phyloP scores from a whole-genome alignment of 2,888 invertebrate species.

The Trichogramma evanescens region DNA sequence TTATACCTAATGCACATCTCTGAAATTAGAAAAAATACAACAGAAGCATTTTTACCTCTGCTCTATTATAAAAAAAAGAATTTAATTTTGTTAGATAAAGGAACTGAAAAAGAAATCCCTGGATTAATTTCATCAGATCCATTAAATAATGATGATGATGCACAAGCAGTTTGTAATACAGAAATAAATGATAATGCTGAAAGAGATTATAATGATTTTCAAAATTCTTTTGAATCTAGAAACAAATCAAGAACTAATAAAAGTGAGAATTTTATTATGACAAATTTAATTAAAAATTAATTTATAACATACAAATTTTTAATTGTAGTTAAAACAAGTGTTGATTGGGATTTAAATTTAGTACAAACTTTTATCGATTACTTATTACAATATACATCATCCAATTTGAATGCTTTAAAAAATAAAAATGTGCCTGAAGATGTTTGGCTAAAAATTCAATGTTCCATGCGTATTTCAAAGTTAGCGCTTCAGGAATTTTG shows the following conservation, averaged over 20 bases:
- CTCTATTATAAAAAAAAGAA: constrained; percentile 26
- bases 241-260: background rate
- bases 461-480: no score
- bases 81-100: constrained; percentile 6
- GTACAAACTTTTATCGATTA: constrained; percentile 27
- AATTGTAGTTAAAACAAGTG: background rate
- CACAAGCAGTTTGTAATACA: background rate
- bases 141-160: background rate
- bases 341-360: constrained; percentile 26
- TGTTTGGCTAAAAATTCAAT: constrained; percentile 33
- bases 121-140: background rate
- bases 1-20: constrained; percentile 26
- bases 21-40: constrained; percentile 14
- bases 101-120: background rate
- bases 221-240: background rate
- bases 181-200: background rate
- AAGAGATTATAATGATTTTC: background rate
- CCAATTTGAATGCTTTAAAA: constrained; percentile 23
- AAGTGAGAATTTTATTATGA: background rate
- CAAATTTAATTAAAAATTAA: background rate
- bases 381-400: constrained; percentile 31
- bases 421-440: constrained; percentile 26
- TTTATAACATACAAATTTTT: background rate
- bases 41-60: constrained; percentile 31
- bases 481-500: no score